Base-by-base conservation (phyloP, 2,797 vertebrate genomes). In the Prunella strophiata region DNA sequence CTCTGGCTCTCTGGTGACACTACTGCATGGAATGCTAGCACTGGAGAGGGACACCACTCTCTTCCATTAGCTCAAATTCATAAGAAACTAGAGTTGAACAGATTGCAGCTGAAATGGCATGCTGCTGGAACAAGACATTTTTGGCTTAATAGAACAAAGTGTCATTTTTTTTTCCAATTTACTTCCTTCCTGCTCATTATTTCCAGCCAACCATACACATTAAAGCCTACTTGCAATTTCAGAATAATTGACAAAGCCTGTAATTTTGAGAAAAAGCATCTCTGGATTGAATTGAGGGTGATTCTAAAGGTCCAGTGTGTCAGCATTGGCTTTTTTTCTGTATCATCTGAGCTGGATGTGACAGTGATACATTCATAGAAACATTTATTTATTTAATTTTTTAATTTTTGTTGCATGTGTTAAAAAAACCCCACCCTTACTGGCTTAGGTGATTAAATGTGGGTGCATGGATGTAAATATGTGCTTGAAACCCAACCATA, bases 11-110 rank as follows among this genome's bases (percentile, higher is more conserved):
- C 47, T 25, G 42, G 43, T 26, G 38, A 16, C 26, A 36, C 30
- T 7, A 0, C 23, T 58, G n/a, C 7, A 9, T 5, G 26, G 38
- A 63, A 59, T 6, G 50, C 12, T 0, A 29, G 55, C 32, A n/a
- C 25, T 11, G 47, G 38, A 8, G 63, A 19, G 5, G 2, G 25
- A 20, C 5, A 32, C 6, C 16, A 1, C 21, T 19, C 25, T 36
- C 52, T 18, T 21, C 13, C 19, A 7, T 42, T 52, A 36, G 14
- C 42, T 68, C 21, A 15, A 40, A 22, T 27, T 67, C 6, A 0
- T 38, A 19, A 27, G 4, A 2, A 45, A 40, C n/a, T 9, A 45
- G 42, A 45, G 42, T 34, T 62, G 40, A 55, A 12, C 42, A 57
- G 45, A 5, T 4, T 10, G 9, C 12, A 48, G 42, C 22, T 48